Evolutionary conservation across 2,113 vertebrate genomes (phyloP), one percentile per base, ranked within the genome.

Genomic region (Grallaria varia): DNA sequence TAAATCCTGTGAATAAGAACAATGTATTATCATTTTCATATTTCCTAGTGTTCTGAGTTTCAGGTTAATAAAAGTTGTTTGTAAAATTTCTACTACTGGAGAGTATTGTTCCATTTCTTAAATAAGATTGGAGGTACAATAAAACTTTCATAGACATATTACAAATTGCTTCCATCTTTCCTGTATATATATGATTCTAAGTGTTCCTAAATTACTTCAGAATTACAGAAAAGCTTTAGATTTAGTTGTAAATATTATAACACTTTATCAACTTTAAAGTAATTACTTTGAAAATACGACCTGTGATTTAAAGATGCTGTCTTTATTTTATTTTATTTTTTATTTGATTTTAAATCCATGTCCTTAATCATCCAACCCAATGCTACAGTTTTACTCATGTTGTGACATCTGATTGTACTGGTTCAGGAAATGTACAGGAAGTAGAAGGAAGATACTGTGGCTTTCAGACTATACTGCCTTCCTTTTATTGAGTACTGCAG

Each of bases 231-330:
- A 90, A 97, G 84, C 74, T 95, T 96, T 96, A 72, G 28, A 63
- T 89, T 89, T 89, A 90, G 67, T 87, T 94, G 42, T 85, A 97
- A 98, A 87, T 59, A 21, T 68, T 92, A 35, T 87, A 95, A 75
- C 53, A 89, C 75, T 96, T 50, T 89, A 89, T 96, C 90, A 95
- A 49, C 93, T 97, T 97, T 97, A 88, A 24, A 94, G 77, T 91
- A 97, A 96, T 97, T 97, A 95, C 90, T 96, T 93, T 96, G 84
- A 92, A 96, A 96, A 95, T 97, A 93, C 31, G 71, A 89, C 97
- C 98, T 96, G 94, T 24, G 56, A 95, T 97, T 97, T 97, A 97
- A 95, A 97, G 93, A 94, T 35, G 37, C 89, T n/a, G 3, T 87
- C 42, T n/a, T 79, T 93, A 81, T 71, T 56, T 50, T 24, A 1